These are phyloP conservation scores for Yponomeuta sedellus DNA, from an alignment of 2,888 invertebrate genomes.

Conservation along the genomic window DNA sequence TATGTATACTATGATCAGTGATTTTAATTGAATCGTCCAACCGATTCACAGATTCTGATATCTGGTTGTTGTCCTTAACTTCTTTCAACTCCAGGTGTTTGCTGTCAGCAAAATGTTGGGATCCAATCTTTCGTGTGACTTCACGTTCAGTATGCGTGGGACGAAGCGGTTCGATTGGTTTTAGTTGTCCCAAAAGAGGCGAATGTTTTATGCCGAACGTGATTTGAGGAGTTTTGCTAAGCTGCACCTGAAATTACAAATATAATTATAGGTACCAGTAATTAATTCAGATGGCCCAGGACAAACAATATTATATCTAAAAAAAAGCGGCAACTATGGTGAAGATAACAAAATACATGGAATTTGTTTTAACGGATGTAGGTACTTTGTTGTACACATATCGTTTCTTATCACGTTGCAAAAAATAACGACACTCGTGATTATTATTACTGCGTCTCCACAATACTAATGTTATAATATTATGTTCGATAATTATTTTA, in stretches of 20 bases:
- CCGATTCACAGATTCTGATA: background rate
- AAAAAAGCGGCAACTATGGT: slow-evolving; percentile 5
- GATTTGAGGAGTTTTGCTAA: slow-evolving; percentile 59
- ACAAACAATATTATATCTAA: background rate
- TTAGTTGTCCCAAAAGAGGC: slow-evolving; percentile 79
- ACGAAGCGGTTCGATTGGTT: slow-evolving; percentile 32
- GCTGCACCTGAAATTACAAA: slow-evolving; percentile 43
- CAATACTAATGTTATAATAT: too few relatives aligned
- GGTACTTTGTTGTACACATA: background rate
- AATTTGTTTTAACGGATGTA: background rate
- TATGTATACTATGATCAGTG: background rate
- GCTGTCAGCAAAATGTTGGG: background rate
- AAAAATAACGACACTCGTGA: background rate
- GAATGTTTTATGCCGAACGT: slow-evolving; percentile 93
- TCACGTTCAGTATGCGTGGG: background rate
- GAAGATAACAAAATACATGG: slow-evolving; percentile 6
- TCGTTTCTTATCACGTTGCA: background rate
- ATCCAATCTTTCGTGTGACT: slow-evolving; percentile 3
- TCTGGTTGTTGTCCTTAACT: background rate
- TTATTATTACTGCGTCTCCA: too few relatives aligned
- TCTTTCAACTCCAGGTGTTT: background rate
- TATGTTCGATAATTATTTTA: too few relatives aligned
- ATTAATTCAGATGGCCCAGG: background rate
- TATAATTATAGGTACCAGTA: background rate
- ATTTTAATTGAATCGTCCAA: slow-evolving; percentile 6